Conservation (phyloP, 2,113 vertebrate genomes). For the Seriola aureovittata region DNA sequence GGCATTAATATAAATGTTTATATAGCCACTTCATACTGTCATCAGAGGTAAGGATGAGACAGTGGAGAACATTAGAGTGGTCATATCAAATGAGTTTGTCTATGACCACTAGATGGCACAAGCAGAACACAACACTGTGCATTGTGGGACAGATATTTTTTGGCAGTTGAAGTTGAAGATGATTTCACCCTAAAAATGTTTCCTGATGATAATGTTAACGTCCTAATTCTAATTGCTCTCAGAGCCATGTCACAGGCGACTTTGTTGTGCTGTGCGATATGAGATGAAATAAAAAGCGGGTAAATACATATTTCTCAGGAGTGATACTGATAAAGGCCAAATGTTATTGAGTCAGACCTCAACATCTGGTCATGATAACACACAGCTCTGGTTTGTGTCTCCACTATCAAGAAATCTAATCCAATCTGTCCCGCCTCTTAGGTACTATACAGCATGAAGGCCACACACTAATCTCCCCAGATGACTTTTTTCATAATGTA, state of each 20-base stretch:
- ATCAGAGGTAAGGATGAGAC: background rate
- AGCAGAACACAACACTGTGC: slow-evolving; percentile 28
- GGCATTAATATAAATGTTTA: background rate
- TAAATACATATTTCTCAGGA: slow-evolving; percentile 57
- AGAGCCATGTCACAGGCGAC: slow-evolving; percentile 15
- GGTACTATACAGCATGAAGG: slow-evolving; percentile 21
- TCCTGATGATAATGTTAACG: slow-evolving; percentile 51
- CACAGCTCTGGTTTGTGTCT: slow-evolving; percentile 6
- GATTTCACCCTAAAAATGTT: slow-evolving; percentile 37
- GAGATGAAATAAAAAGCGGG: slow-evolving; percentile 59
- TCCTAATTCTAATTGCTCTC: slow-evolving; percentile 30
- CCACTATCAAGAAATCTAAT: slow-evolving; percentile 36
- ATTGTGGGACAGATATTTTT: background rate
- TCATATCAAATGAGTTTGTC: background rate
- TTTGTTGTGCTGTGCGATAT: slow-evolving; percentile 32
- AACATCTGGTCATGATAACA: slow-evolving; percentile 38
- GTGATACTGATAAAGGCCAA: slow-evolving; percentile 26
- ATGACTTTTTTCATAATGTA: slow-evolving; percentile 58
- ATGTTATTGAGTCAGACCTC: slow-evolving; percentile 60
- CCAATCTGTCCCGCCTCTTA: slow-evolving; percentile 38
- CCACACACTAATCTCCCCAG: slow-evolving; percentile 49
- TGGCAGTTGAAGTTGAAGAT: slow-evolving; percentile 27
- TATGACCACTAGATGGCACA: slow-evolving; percentile 75
- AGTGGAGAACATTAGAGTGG: background rate
- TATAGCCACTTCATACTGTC: background rate